Evolutionary conservation across 2,113 vertebrate species (phyloP).

Genomic region (Ciconia stormi): DNA sequence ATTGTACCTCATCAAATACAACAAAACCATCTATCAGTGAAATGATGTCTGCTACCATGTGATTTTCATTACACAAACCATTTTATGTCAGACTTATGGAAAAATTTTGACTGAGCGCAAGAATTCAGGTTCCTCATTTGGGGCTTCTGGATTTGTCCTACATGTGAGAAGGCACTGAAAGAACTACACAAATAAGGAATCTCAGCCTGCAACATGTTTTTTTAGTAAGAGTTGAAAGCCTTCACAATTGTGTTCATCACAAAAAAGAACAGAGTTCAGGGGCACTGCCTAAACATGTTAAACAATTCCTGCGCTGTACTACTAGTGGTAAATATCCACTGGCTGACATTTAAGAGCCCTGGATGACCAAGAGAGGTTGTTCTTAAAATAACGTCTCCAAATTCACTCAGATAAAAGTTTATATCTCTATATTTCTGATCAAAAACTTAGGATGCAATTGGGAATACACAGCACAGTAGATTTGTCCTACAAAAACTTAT

Average conservation of each 20-base stretch:
- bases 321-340: neutral
- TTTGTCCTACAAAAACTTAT: neutral
- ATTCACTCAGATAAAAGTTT: neutral
- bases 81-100: neutral
- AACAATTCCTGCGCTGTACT: neutral
- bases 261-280: neutral
- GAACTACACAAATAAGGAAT: neutral
- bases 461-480: neutral
- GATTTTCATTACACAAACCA: neutral
- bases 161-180: neutral
- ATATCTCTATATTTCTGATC: neutral
- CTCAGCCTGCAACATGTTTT: neutral
- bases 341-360: neutral
- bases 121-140: neutral
- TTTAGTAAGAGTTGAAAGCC: neutral
- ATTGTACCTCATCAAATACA: neutral
- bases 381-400: neutral
- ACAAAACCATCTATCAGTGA: neutral
- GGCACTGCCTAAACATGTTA: neutral
- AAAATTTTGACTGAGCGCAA: slow-evolving; percentile 17
- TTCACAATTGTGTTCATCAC: neutral
- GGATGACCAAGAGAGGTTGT: neutral
- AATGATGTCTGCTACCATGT: neutral
- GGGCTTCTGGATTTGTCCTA: neutral
- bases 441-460: neutral